Base-by-base conservation (phyloP, 2,797 vertebrate genomes). In the Malacoraja senta region DNA sequence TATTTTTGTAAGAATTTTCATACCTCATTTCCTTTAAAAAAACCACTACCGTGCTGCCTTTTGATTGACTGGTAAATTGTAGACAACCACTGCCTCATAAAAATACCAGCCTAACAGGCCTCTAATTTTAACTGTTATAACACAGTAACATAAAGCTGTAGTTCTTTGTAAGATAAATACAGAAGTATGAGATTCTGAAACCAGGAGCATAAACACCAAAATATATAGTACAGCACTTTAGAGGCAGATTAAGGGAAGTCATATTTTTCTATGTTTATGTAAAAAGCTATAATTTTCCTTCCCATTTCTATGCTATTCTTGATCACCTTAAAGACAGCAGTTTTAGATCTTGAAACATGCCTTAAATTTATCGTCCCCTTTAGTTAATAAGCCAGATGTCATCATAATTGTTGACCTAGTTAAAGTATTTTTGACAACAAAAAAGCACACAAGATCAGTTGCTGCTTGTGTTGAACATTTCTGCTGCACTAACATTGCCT, bases 21-120 rank as follows among this genome's bases (percentile, higher is more conserved):
- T 92, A 92, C 90, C 90, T 92, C 90, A 53, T 91, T 72, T 74
- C 61, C 65, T 88, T 7, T 8, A 21, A 68, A 26, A 88, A 68
- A 65, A 21, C 71, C 63, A 88, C n/a, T 65, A 88, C 63, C 21
- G 19, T 88, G 83, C 58, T 86, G 83, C 58, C 58, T 86, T 86
- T 63, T 86, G 29, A 63, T 61, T 63, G 81, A 17, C 29, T 71
- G 68, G 13, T 71, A 63, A 21, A 88, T 32, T 86, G 29, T 53
- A 84, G 4, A 63, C 83, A 86, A 63, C 63, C 26, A n/a, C 58
- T 65, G 61, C 65, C 71, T 92, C 24, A 32, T 76, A 74, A 7
- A 1, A 72, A 76, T 74, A 44, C 38, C 26, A 68, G 68, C 9
- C 6, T 29, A 92, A 26, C 19, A n/a, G 8, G 24, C 15, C 38